Conservation (phyloP, 2,888 invertebrate species). For the Schizaphis graminum region DNA sequence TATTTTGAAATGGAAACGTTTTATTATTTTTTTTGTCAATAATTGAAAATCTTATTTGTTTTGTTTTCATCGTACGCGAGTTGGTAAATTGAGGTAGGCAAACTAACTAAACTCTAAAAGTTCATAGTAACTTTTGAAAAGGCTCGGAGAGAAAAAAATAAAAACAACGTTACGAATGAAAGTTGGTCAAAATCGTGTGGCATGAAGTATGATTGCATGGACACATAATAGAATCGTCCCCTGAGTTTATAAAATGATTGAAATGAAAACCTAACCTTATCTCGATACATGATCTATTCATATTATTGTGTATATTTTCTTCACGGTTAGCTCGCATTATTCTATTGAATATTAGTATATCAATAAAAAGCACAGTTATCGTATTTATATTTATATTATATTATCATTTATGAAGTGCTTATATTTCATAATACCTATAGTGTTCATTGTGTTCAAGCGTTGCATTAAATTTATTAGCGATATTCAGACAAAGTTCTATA, state of each 20-base stretch:
- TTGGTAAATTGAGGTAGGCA: slow-evolving; percentile 32
- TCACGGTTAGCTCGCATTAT: not conserved
- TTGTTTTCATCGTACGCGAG: slow-evolving; percentile 20
- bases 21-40: not conserved
- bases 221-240: slow-evolving; percentile 9
- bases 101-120: not conserved
- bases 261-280: slow-evolving; percentile 25
- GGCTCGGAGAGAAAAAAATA: not conserved
- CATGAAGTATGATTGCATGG: not conserved
- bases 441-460: not conserved
- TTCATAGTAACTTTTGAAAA: slow-evolving; percentile 24
- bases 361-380: not conserved
- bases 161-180: not conserved
- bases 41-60: slow-evolving; percentile 35
- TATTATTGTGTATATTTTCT: not conserved
- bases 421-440: not conserved
- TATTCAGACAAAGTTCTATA: not conserved
- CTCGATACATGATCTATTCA: not conserved
- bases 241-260: not conserved
- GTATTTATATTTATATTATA: not conserved
- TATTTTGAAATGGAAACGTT: slow-evolving; percentile 32
- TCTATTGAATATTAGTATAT: not conserved
- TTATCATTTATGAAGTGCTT: not conserved
- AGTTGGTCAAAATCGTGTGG: not conserved
- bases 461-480: not conserved